Conservation (phyloP, 1,140 invertebrate species). For the Camponotus floridanus region DNA sequence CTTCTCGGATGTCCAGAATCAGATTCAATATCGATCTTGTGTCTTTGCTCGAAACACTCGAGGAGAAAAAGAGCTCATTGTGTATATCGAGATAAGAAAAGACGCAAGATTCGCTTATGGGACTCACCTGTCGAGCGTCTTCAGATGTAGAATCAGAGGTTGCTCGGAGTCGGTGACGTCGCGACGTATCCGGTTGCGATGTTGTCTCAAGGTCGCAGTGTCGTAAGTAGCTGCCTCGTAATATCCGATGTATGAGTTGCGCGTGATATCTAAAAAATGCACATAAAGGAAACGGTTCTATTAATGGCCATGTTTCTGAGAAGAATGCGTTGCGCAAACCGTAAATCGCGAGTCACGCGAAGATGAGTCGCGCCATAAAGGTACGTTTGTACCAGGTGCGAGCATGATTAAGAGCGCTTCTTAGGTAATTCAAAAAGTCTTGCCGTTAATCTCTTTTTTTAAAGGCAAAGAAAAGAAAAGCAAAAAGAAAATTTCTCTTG, state of each 20-base stretch:
- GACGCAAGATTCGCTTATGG: constrained; percentile 15
- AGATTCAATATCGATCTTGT: constrained; percentile 39
- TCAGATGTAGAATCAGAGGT: constrained; percentile 66
- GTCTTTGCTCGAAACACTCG: constrained; percentile 32
- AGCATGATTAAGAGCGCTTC: constrained; percentile 9
- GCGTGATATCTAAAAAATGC: constrained; percentile 71
- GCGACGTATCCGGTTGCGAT: constrained; percentile 73
- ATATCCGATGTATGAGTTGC: constrained; percentile 70
- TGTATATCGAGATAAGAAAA: constrained; percentile 10
- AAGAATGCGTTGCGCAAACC: constrained; percentile 33
- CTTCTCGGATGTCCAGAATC: constrained; percentile 5
- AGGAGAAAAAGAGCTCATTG: not conserved
- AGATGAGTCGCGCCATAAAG: constrained; percentile 20
- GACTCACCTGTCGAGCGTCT: constrained; percentile 68
- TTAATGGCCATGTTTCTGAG: constrained; percentile 9
- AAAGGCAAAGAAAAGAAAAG: not conserved
- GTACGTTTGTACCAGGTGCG: not conserved
- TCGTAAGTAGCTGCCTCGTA: constrained; percentile 72
- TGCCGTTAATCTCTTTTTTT: not conserved
- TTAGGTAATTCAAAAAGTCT: not conserved
- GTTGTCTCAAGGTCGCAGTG: constrained; percentile 70
- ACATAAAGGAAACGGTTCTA: constrained; percentile 23
- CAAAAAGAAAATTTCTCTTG: not conserved
- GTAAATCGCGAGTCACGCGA: constrained; percentile 23
- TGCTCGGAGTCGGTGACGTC: constrained; percentile 62